Base-by-base conservation (phyloP, 2,888 invertebrate species). In the Halictus ligatus region DNA sequence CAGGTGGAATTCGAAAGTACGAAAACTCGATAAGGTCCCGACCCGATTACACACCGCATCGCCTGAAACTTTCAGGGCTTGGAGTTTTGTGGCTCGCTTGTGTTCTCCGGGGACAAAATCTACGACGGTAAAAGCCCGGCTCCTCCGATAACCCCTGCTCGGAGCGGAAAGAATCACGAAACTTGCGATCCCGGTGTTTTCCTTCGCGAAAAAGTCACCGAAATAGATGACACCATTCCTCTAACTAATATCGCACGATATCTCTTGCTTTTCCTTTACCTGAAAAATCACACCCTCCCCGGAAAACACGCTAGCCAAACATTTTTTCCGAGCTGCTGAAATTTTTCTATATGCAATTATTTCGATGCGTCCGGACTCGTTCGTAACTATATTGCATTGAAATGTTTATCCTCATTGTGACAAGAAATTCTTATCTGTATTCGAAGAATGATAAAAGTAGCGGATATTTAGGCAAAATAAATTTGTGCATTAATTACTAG, bases 1-100 rank as follows among this genome's bases (percentile, higher is more conserved):
- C 82, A 77, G 81, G 81, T 78, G 89, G 85, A 90, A 88, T 88
- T 77, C 87, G 69, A 85, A 89, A 90, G 87, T 85, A 85, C 83
- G 90, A 81, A 86, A 89, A 91, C 83, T 89, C 91, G 83, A 91
- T 89, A 88, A 88, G 79, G 79, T 89, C 80, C 48, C 85, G 85
- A 87, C 81, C 88, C 82, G 84, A 86, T 90, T 89, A 88, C 88
- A 86, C 88, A 88, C 80, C 85, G 83, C 81, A 67, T 79, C 60
- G 75, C 78, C 83, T 80, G 67, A 79, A 88, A 88, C 80, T 88
- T 88, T 81, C 72, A 79, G 83, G 54, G 80, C 77, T 73, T 40
- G 58, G 78, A 71, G 78, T 76, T 79, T 81, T 60, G 84, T 77
- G 79, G 81, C 60, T 87, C 67, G 54, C 58, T 54, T 58, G 78